Evolutionary conservation across 2,113 vertebrate genomes (phyloP), one percentile per base, ranked within the genome.

Genomic region (Mus pahari): DNA sequence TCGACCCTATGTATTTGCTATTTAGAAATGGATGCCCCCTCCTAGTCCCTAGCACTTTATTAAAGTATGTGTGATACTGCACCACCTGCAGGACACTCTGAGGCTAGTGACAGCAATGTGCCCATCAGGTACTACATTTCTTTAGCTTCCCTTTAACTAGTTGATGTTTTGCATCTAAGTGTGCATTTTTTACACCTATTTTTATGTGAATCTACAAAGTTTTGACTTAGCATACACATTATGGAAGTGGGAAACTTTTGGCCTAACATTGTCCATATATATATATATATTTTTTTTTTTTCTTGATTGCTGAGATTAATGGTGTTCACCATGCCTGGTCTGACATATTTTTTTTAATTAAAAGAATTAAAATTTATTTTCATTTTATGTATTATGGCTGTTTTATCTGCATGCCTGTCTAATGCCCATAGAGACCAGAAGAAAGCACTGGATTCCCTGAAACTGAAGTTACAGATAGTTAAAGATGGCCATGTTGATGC

Each of bases 31-130:
- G 93, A 36, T 83, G 62, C 22, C 62, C 14, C 92, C 36, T n/a
- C 66, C 19, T 73, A 17, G 33, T 55, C 64, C 45, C 14, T 3
- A 60, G 45, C 16, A 60, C 3, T 36, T 70, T 36, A 60, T 33
- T 64, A 31, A 71, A 73, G 22, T 0, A 0, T 48, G 16, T 2
- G 7, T 5, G 10, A 36, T 10, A 8, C 3, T 20, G 48, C 0
- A 0, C 60, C 78, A n/a, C 7, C 42, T 28, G 58, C 28, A 50
- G 79, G 87, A 66, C 22, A 22, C 45, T 31, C 60, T 16, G 16
- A 55, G 81, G 13, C 20, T 86, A 17, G 22, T 48, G 17, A 33
- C 19, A 68, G 13, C 4, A 28, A 31, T 8, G 45, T 22, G 58
- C 17, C 31, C 20, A 53, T 77, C 58, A 16, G 1, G 33, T 39